Conservation (phyloP, 1,140 invertebrate species). For the Bombyx mandarina region DNA sequence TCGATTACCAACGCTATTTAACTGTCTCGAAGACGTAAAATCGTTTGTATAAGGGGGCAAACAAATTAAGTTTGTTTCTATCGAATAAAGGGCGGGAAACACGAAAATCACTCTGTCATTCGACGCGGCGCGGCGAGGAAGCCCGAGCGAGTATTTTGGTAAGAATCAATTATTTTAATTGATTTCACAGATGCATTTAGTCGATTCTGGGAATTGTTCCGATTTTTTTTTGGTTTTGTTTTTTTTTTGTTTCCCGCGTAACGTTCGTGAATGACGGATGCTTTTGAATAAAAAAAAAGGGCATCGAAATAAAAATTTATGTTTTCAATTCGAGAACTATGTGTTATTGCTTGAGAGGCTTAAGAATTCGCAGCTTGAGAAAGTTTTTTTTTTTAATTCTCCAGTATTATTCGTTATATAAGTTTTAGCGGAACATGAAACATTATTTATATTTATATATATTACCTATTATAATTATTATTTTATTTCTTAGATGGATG, state of each 20-base stretch:
- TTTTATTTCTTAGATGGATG: no score
- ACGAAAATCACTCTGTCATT: conserved; percentile 49
- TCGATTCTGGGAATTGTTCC: conserved; percentile 25
- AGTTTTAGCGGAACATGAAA: not conserved
- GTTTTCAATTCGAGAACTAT: not conserved
- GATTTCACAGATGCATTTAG: conserved; percentile 44
- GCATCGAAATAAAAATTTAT: not conserved
- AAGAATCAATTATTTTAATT: conserved; percentile 63
- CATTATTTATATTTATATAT: not conserved
- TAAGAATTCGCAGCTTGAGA: no score
- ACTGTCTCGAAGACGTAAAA: not conserved
- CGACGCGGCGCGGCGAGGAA: conserved; percentile 30
- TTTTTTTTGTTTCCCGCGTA: not conserved
- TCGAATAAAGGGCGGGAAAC: conserved; percentile 28
- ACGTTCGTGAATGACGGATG: not conserved
- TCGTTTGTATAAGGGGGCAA: not conserved
- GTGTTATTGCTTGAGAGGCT: no score
- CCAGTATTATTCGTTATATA: not conserved
- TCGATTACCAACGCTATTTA: no score
- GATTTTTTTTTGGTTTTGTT: no score
- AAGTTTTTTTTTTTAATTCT: not conserved
- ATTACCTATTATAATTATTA: no score
- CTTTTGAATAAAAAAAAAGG: not conserved
- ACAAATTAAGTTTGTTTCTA: conserved; percentile 1
- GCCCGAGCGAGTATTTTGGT: conserved; percentile 57